Conservation (phyloP, 2,113 vertebrate species). For the Zapornia atra region DNA sequence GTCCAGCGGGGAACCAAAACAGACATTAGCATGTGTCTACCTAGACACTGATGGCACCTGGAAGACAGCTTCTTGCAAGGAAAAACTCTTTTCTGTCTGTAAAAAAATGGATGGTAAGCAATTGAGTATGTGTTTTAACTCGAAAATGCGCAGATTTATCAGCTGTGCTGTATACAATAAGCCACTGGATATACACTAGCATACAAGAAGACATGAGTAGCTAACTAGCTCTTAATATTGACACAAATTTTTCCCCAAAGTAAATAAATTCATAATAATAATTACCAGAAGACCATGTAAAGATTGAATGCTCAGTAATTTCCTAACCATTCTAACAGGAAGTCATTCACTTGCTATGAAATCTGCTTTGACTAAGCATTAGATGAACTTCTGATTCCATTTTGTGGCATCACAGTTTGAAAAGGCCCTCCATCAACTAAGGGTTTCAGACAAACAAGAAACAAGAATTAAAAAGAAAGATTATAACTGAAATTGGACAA, state of each 20-base stretch:
- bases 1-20: constrained; percentile 83
- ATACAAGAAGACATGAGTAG: neutral
- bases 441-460: neutral
- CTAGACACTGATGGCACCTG: constrained; percentile 83
- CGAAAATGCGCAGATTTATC: neutral
- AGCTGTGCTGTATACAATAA: neutral
- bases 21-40: constrained; percentile 85
- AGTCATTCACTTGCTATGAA: neutral
- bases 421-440: neutral
- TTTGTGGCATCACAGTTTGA: neutral
- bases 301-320: neutral
- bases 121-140: neutral
- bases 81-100: constrained; percentile 83
- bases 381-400: neutral
- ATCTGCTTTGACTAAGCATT: neutral
- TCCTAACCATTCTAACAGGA: neutral
- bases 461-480: neutral
- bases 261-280: neutral
- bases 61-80: constrained; percentile 85
- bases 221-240: neutral
- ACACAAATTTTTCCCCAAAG: neutral
- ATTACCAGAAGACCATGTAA: neutral
- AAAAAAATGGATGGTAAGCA: constrained; percentile 84
- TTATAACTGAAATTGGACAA: neutral
- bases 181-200: neutral